Evolutionary conservation across 2,888 invertebrate genomes (phyloP), one percentile per base, ranked within the genome.

Genomic region (Hypsopygia costalis): DNA sequence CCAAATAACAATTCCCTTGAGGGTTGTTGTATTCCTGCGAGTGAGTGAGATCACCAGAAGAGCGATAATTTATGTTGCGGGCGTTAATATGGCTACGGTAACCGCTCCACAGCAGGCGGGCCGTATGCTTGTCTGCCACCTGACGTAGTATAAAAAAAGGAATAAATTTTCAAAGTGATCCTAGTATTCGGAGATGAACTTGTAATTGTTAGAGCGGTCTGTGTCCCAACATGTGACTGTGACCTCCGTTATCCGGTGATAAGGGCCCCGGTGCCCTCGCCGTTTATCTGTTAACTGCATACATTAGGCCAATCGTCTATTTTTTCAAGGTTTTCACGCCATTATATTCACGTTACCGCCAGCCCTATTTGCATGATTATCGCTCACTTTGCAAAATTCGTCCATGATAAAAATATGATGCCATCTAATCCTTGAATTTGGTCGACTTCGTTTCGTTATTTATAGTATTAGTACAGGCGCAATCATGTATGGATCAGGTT

Each of bases 301-400:
- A 61, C 54, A 58, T 62, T 61, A 58, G 41, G 50, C 38, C 46
- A 45, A 50, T 49, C 40, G 43, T 47, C 60, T 51, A 46, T 55
- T 50, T 55, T 51, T 43, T 36, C 58, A 54, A 55, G 56, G 57
- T 52, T 32, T 11, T 32, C n/a, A 16, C 6, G 9, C 6, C 16
- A 36, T 34, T 36, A 51, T 50, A 52, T 45, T 55, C 33, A 38
- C 44, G 45, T 47, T 41, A 42, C 36, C 40, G 46, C 43, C 44
- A 41, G 45, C 49, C 46, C 52, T 52, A 71, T 74, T 76, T 70
- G 56, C 69, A 72, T 76, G 51, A 69, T 71, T 69, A 71, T 70
- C 64, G 51, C 50, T 54, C 51, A 49, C 50, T 58, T 57, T 54
- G 43, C 54, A 49, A 58, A 64, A 61, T 50, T 41, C 45, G 44